phyloP scores from a whole-genome alignment of 2,113 vertebrate species.

The Columba livia region DNA sequence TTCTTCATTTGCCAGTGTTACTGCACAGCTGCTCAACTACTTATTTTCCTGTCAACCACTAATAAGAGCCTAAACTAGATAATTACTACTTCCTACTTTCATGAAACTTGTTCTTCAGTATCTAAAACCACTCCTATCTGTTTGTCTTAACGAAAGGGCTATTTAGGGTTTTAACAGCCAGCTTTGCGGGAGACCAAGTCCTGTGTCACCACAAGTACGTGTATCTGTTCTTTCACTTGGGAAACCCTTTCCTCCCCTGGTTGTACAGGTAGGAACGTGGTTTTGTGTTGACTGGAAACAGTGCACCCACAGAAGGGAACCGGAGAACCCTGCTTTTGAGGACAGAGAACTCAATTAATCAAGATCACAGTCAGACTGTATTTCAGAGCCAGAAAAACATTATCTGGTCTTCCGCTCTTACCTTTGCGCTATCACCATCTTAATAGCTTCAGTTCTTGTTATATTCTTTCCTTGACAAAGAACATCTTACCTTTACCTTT shows the following conservation, averaged over 20 bases:
- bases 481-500: not conserved
- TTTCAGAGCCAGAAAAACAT: not conserved
- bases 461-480: not conserved
- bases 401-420: not conserved
- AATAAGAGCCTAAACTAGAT: not conserved
- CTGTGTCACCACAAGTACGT: not conserved
- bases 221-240: not conserved
- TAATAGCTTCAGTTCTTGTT: not conserved
- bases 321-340: not conserved
- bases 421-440: not conserved
- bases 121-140: not conserved
- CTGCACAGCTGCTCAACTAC: slow-evolving; percentile 35
- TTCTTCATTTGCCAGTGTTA: slow-evolving; percentile 8
- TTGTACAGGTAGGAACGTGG: fast-evolving
- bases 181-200: not conserved
- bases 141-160: not conserved
- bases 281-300: not conserved
- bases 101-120: slow-evolving; percentile 14
- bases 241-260: not conserved
- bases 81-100: slow-evolving; percentile 21
- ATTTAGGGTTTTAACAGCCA: slow-evolving; percentile 15
- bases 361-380: not conserved
- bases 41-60: slow-evolving; percentile 42
- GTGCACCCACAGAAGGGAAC: not conserved
- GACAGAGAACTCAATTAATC: not conserved